Conservation (phyloP, 2,888 invertebrate genomes). For the Polyommatus icarus region DNA sequence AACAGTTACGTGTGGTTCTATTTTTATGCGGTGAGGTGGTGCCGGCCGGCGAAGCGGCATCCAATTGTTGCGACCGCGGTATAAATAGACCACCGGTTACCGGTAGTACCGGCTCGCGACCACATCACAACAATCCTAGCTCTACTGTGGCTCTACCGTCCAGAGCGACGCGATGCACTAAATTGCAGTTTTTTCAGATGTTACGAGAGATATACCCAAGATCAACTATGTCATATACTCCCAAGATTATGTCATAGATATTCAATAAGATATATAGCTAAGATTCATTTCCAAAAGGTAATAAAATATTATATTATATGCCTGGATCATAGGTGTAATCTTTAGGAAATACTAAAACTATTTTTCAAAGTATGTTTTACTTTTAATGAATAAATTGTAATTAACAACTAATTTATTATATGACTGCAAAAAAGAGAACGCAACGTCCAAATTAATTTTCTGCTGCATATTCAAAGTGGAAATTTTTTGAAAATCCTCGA, state of each 20-base stretch:
- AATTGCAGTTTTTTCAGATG: background rate
- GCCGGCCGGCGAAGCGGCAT: slow-evolving; percentile 37
- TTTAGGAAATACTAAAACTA: too few relatives aligned
- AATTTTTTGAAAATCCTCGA: background rate
- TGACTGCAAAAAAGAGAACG: background rate
- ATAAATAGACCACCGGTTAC: slow-evolving; percentile 19
- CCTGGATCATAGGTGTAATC: too few relatives aligned
- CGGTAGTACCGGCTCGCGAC: slow-evolving; percentile 1
- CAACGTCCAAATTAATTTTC: background rate
- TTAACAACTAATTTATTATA: background rate
- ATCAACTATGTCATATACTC: too few relatives aligned
- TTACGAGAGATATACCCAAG: too few relatives aligned
- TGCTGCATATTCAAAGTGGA: slow-evolving; percentile 3
- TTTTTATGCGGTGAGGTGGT: slow-evolving; percentile 42
- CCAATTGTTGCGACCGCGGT: slow-evolving; percentile 42
- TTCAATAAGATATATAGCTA: too few relatives aligned
- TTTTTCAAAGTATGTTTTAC: background rate
- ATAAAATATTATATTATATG: too few relatives aligned
- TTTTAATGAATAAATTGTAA: background rate
- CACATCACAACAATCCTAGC: background rate
- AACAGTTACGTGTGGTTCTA: slow-evolving; percentile 50
- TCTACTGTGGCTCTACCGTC: background rate
- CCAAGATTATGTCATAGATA: too few relatives aligned
- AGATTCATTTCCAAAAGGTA: too few relatives aligned
- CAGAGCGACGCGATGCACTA: background rate